Percentiles rank a stretch among this genome's conserved stretches.
phyloP scores from a whole-genome alignment of 2,113 vertebrate genomes.

The Etheostoma cragini region DNA sequence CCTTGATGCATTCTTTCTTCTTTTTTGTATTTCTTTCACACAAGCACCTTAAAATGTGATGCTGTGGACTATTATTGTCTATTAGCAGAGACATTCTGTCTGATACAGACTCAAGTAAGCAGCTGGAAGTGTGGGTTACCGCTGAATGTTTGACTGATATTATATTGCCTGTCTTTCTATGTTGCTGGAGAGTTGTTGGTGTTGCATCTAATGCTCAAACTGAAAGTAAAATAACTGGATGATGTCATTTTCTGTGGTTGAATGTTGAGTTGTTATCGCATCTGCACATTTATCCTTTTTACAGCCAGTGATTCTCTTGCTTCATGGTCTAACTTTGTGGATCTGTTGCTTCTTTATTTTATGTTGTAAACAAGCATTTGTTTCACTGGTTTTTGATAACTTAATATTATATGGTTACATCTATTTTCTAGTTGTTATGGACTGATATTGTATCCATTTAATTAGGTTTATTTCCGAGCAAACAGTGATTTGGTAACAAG shows the following conservation, averaged over 20 bases:
- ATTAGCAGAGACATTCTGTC: background rate
- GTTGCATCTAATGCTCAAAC: background rate
- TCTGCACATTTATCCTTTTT: background rate
- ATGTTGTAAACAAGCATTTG: background rate
- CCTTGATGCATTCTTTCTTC: background rate
- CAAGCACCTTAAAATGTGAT: background rate
- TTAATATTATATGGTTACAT: background rate
- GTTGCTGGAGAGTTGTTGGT: background rate
- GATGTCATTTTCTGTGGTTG: background rate
- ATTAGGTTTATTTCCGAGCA: background rate
- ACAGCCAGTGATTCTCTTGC: background rate
- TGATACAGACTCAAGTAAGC: background rate
- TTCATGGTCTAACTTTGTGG: too few relatives aligned
- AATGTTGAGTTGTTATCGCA: background rate
- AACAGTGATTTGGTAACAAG: background rate
- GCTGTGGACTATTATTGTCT: background rate
- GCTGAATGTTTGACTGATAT: background rate
- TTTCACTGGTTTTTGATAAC: background rate
- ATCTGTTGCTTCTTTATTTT: background rate
- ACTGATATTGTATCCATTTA: background rate
- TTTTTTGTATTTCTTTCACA: background rate
- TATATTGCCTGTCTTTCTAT: background rate
- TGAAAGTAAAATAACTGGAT: background rate
- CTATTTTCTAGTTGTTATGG: background rate
- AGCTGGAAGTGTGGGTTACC: background rate